phyloP scores from a whole-genome alignment of 2,797 vertebrate genomes.

The Melopsittacus undulatus region DNA sequence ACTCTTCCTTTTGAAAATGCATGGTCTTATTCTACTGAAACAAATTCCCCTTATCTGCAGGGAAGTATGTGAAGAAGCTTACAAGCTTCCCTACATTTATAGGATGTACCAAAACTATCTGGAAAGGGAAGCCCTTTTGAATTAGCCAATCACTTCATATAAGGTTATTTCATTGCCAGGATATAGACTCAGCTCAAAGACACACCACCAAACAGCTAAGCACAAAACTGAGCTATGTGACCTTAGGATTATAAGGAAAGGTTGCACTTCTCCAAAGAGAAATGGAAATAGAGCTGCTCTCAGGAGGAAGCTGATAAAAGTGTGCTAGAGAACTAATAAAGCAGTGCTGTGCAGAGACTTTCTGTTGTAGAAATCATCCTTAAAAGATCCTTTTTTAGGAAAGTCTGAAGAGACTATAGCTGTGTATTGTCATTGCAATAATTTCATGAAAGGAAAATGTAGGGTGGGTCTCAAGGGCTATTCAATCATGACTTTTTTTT shows the following conservation, averaged over 20 bases:
- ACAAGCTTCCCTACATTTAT: neutral
- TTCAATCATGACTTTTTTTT: constrained; percentile 25
- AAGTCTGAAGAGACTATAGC: constrained; percentile 21
- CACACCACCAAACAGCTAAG: neutral
- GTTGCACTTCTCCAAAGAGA: constrained; percentile 18
- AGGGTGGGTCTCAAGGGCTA: constrained; percentile 51
- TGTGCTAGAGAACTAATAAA: constrained; percentile 47
- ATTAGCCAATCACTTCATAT: neutral
- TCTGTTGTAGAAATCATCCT: constrained; percentile 12
- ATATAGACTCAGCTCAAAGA: neutral
- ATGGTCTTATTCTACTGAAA: neutral
- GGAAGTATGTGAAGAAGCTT: neutral
- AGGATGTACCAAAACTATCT: neutral
- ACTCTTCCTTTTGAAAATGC: neutral
- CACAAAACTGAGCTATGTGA: neutral
- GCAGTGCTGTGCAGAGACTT: constrained; percentile 16
- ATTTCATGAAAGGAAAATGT: constrained; percentile 58
- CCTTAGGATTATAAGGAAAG: constrained; percentile 30
- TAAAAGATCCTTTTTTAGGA: neutral
- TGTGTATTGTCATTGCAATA: constrained; percentile 26
- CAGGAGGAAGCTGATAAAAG: constrained; percentile 45
- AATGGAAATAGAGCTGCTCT: constrained; percentile 44
- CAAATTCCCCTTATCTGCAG: neutral
- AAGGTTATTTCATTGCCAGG: neutral
- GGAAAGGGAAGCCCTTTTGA: neutral